These are phyloP conservation scores for Ochropleura leucogaster DNA, from an alignment of 2,888 invertebrate genomes.

Conservation along the genomic window DNA sequence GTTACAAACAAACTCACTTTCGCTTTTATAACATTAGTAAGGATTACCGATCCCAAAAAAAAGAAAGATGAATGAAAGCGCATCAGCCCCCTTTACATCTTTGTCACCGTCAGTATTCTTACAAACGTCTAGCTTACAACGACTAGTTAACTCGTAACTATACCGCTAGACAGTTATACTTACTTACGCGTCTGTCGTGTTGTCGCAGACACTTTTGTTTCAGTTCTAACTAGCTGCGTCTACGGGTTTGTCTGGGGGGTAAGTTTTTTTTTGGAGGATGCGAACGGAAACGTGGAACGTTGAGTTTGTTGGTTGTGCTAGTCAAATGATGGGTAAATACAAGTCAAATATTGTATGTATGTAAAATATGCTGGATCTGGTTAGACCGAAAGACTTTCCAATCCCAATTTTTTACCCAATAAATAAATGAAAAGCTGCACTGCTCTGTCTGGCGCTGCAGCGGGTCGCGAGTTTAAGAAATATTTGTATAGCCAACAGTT, in stretches of 20 bases:
- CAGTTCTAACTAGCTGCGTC: slow-evolving; percentile 3
- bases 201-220: slow-evolving; percentile 14
- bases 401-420: too few species aligned
- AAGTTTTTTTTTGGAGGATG: neutral
- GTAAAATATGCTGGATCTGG: too few species aligned
- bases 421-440: too few species aligned
- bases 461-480: too few species aligned
- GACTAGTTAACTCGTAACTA: neutral
- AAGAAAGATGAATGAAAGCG: too few species aligned
- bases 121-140: slow-evolving; percentile 4
- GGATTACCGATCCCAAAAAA: too few species aligned
- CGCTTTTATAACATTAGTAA: too few species aligned
- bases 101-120: slow-evolving; percentile 18
- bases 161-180: neutral
- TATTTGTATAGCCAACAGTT: too few species aligned
- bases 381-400: too few species aligned
- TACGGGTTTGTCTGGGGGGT: neutral
- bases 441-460: too few species aligned
- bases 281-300: neutral
- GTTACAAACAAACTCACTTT: too few species aligned
- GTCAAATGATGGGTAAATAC: neutral
- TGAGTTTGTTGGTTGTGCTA: neutral
- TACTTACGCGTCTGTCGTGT: slow-evolving; percentile 1
- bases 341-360: too few species aligned
- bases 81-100: slow-evolving; percentile 24